Base-by-base conservation (phyloP, 2,113 vertebrate genomes). In the Notiomystis cincta region DNA sequence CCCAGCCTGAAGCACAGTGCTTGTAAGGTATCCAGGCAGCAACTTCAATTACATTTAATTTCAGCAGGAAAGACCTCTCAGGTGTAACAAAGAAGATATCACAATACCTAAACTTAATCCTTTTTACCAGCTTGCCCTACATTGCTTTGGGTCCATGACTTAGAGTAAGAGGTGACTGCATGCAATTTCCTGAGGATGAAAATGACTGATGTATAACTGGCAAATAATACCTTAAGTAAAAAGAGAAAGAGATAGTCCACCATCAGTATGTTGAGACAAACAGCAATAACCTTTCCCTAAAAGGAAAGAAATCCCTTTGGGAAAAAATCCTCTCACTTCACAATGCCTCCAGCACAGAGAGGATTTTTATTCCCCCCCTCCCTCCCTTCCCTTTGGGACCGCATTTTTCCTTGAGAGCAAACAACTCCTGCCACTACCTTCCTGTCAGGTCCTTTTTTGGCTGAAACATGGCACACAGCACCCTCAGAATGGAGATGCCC, bases 11-110 rank as follows among this genome's bases (percentile, higher is more conserved):
- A 2, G 6, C 40, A 72, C 50, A 57, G 9, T 10, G 24, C 22
- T 82, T 81, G 33, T 56, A 82, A 96, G 50, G 58, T 73, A 91
- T 82, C 58, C 79, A 94, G 64, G 79, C 71, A 88, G 94, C 71
- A 89, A 91, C 75, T 92, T 90, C 79, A 92, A 73, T 83, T 82
- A 85, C 62, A 93, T 95, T 91, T 80, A 75, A 90, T 80, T 96
- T 96, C 79, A 87, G 45, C 38, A 89, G 27, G 75, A 91, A 94
- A 85, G 57, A 77, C 42, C 37, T 87, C 91, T 93, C 81, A 93
- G 89, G 84, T 76, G 66, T 90, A 94, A 95, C 78, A 95, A 82
- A 94, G 66, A 84, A 79, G 78, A 50, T 86, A 88, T 73, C 87
- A 88, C 44, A 94, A 92, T 80, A 82, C 64, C 54, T 81, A 47